These are phyloP conservation scores for Tenodera sinensis DNA, from an alignment of 2,888 invertebrate genomes.

Conservation along the genomic window DNA sequence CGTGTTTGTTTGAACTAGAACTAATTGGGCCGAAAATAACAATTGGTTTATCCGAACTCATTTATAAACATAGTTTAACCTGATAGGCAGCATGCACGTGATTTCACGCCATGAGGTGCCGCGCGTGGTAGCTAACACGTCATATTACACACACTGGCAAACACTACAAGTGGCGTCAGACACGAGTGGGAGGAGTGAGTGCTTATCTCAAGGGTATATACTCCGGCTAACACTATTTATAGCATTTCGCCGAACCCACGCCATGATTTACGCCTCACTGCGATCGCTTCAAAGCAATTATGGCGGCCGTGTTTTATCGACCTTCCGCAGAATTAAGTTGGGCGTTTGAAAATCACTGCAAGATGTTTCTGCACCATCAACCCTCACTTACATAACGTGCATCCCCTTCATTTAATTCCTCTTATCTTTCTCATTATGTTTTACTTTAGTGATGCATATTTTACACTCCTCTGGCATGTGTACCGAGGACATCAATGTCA, in stretches of 20 bases:
- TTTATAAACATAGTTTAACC: no score
- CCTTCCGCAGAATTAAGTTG: not conserved
- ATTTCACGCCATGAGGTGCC: not conserved
- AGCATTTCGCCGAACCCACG: not conserved
- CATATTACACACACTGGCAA: not conserved
- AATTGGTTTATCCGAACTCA: no score
- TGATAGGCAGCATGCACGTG: not conserved
- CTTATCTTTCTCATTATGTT: no score
- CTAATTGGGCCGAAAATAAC: no score
- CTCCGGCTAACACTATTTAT: not conserved
- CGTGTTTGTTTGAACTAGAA: no score
- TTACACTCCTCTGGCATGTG: no score
- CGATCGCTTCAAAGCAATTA: not conserved
- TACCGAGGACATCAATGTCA: no score
- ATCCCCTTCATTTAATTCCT: no score
- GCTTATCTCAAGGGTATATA: not conserved
- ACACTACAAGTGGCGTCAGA: not conserved
- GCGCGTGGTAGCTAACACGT: not conserved
- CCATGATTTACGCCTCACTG: not conserved
- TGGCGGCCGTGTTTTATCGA: not conserved
- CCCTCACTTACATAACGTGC: not conserved
- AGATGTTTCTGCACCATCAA: not conserved
- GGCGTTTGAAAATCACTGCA: not conserved
- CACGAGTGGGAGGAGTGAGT: not conserved
- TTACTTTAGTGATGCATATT: no score